Evolutionary conservation across 2,113 vertebrate species (phyloP).

Genomic region (Uropsilus gracilis): DNA sequence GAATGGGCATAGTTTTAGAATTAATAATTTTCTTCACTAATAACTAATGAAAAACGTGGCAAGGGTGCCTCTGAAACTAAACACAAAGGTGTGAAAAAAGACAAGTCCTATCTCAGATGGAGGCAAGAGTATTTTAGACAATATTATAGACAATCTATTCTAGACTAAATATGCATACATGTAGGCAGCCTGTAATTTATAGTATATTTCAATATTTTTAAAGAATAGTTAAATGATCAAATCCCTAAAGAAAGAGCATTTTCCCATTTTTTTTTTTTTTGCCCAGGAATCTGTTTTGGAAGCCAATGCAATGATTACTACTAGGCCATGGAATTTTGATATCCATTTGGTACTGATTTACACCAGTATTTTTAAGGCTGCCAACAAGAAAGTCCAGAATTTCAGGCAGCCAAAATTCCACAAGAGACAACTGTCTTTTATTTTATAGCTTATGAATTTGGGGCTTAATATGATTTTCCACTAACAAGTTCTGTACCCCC

Average conservation of each 20-base stretch:
- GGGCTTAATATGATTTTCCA: conserved; percentile 87
- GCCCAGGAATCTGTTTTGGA: conserved; percentile 82
- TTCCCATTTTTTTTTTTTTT: conserved; percentile 67
- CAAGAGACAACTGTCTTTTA: conserved; percentile 88
- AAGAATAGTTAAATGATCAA: conserved; percentile 60
- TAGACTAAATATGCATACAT: not conserved
- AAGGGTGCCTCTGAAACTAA: not conserved
- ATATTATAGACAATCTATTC: not conserved
- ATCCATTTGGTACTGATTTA: conserved; percentile 89
- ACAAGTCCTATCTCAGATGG: not conserved
- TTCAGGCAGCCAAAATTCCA: conserved; percentile 86
- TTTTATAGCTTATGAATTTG: conserved; percentile 87
- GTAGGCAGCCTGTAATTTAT: conserved; percentile 43
- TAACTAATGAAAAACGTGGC: not conserved
- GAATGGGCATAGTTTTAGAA: not conserved
- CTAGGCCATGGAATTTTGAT: conserved; percentile 84
- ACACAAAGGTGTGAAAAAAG: not conserved
- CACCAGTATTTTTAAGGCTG: conserved; percentile 84
- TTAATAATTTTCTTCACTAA: not conserved
- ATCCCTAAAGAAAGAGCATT: conserved; percentile 64
- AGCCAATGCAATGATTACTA: conserved; percentile 82
- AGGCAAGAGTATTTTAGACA: not conserved
- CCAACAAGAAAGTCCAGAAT: conserved; percentile 86
- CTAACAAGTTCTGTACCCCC: conserved; percentile 86
- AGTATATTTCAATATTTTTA: conserved; percentile 49